phyloP scores from a whole-genome alignment of 1,140 invertebrate species.

The Ostrea denselamellosa region DNA sequence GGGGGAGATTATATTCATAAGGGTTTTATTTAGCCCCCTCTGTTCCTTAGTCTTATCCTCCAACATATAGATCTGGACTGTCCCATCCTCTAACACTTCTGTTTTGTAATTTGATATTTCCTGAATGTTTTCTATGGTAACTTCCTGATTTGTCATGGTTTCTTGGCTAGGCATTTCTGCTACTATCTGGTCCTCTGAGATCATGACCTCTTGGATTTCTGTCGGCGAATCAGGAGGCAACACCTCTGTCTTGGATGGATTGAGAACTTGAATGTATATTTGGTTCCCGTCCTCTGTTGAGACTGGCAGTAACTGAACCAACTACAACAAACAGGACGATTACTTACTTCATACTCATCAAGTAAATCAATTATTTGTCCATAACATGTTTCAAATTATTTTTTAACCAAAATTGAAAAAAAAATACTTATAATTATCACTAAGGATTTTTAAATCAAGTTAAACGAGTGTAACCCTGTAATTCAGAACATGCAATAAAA shows the following conservation, averaged over 20 bases:
- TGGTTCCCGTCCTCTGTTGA: background rate
- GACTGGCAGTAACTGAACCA: conserved; percentile 21
- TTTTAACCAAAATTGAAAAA: too few relatives aligned
- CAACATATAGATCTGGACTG: conserved; percentile 50
- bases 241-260: background rate
- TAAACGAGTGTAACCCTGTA: too few relatives aligned
- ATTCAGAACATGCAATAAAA: too few relatives aligned
- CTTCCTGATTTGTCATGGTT: conserved; percentile 43
- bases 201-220: background rate
- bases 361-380: too few relatives aligned
- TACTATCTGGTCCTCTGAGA: background rate
- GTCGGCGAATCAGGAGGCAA: background rate
- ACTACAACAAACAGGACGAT: background rate
- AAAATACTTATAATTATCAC: too few relatives aligned
- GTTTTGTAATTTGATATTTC: conserved; percentile 45
- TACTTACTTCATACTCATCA: background rate
- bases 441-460: too few relatives aligned
- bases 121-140: conserved; percentile 50
- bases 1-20: background rate
- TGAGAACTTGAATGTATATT: background rate
- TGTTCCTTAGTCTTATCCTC: conserved; percentile 10
- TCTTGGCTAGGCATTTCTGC: background rate
- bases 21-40: background rate
- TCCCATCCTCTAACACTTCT: conserved; percentile 51
- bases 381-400: too few relatives aligned